Percentiles rank a stretch among this genome's conserved stretches.
These are phyloP conservation scores for Micoletzkya japonica DNA, from an alignment of 2,888 invertebrate species.

Conservation along the genomic window DNA sequence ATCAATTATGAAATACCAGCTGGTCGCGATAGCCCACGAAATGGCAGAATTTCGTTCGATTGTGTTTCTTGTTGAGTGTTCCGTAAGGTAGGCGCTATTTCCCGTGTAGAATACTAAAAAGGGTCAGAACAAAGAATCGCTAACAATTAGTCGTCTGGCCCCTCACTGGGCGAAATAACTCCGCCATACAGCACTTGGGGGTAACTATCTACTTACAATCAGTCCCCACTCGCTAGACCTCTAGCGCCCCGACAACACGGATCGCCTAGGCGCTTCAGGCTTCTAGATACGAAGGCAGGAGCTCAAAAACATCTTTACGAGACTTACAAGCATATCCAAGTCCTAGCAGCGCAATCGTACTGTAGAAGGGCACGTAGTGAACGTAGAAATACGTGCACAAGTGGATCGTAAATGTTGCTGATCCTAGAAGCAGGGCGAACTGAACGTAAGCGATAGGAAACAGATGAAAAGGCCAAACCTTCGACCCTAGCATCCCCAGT, in stretches of 20 bases:
- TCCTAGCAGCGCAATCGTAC: constrained; percentile 36
- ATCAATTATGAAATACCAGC: constrained; percentile 32
- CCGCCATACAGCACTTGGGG: no score
- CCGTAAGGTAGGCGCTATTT: constrained; percentile 38
- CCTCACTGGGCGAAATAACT: no score
- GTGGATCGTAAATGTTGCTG: constrained; percentile 34
- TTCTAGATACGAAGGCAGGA: no score
- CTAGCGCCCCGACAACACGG: not conserved
- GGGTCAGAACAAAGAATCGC: no score
- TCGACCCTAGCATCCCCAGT: not conserved
- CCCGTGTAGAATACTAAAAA: constrained; percentile 44
- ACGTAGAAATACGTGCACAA: constrained; percentile 42
- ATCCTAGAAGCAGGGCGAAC: constrained; percentile 22
- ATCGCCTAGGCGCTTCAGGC: no score
- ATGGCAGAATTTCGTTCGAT: constrained; percentile 39
- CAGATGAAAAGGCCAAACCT: not conserved
- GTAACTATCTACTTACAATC: no score
- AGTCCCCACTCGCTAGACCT: no score
- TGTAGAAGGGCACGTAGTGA: constrained; percentile 40
- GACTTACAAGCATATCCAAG: constrained; percentile 42
- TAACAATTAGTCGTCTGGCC: no score
- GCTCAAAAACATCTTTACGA: no score
- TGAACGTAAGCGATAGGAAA: not conserved
- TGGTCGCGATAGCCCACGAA: constrained; percentile 40
- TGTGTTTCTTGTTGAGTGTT: constrained; percentile 40